These are phyloP conservation scores for Ethmia dodecea DNA, from an alignment of 2,888 invertebrate species.

Conservation along the genomic window DNA sequence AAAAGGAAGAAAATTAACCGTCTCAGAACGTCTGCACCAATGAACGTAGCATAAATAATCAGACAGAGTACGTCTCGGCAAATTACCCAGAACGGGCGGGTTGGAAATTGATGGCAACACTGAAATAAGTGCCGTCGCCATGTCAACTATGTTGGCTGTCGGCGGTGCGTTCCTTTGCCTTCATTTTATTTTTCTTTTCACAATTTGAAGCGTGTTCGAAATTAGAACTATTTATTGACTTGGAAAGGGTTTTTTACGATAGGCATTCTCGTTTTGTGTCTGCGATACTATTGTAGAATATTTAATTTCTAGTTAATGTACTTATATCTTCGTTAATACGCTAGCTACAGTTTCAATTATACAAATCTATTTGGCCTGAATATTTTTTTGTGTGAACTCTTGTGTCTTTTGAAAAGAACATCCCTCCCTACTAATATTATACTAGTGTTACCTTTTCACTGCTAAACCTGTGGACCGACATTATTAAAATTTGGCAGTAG, in stretches of 20 bases:
- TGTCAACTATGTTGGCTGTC: conserved; percentile 46
- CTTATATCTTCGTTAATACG: too few species aligned
- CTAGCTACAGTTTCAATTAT: too few species aligned
- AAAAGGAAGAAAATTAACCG: conserved; percentile 41
- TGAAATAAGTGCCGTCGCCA: conserved; percentile 37
- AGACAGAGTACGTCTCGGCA: conserved; percentile 56
- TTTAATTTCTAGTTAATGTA: too few species aligned
- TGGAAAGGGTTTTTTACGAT: conserved; percentile 9
- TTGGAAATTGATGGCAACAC: conserved; percentile 34
- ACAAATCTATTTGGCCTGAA: too few species aligned
- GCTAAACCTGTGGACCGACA: too few species aligned
- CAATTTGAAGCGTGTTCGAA: conserved; percentile 35
- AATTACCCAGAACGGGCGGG: conserved; percentile 65
- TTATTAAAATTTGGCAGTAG: too few species aligned
- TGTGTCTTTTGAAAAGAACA: too few species aligned
- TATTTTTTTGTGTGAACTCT: too few species aligned
- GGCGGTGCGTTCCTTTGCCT: conserved; percentile 30
- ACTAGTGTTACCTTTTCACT: too few species aligned
- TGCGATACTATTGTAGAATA: not conserved
- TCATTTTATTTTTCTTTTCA: conserved; percentile 30
- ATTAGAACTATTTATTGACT: conserved; percentile 37
- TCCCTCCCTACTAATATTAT: too few species aligned
- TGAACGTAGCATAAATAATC: conserved; percentile 63
- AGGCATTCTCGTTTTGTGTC: conserved; percentile 13
- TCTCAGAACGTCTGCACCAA: conserved; percentile 45